Conservation (phyloP, 2,113 vertebrate species). For the Heterochromis multidens region DNA sequence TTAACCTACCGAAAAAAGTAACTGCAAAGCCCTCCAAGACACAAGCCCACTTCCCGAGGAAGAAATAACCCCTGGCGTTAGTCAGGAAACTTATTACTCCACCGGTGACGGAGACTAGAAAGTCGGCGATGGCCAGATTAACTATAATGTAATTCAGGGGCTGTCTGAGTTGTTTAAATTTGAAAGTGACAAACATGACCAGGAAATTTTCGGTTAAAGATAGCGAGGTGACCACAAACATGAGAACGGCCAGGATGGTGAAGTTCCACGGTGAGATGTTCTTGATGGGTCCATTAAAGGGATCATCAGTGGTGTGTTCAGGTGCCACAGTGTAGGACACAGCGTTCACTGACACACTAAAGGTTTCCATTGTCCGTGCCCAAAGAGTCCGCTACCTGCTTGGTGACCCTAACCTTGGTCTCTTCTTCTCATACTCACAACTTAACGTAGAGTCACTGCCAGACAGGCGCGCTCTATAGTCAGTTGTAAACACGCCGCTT, state of each 20-base stretch:
- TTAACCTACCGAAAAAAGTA: constrained; percentile 87
- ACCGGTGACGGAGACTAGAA: constrained; percentile 83
- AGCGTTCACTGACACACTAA: constrained; percentile 69
- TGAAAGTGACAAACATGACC: constrained; percentile 88
- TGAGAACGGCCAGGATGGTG: constrained; percentile 81
- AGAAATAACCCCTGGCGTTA: constrained; percentile 87
- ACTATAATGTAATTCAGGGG: constrained; percentile 90
- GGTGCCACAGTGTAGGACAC: constrained; percentile 64
- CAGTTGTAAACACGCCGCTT: background rate
- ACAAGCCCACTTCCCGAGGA: constrained; percentile 85
- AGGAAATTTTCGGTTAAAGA: constrained; percentile 85
- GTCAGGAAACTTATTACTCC: constrained; percentile 85
- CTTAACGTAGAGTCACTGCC: constrained; percentile 6
- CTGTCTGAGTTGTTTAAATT: constrained; percentile 83
- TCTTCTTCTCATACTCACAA: constrained; percentile 14
- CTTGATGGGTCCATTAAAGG: constrained; percentile 74
- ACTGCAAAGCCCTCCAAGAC: constrained; percentile 89
- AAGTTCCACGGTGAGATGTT: constrained; percentile 85
- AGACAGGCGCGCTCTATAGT: background rate
- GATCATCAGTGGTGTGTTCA: constrained; percentile 59
- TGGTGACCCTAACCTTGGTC: background rate
- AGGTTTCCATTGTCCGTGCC: constrained; percentile 71
- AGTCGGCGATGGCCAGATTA: constrained; percentile 87
- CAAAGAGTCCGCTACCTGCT: background rate
- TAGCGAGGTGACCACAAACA: constrained; percentile 83